A percentile compares a stretch with the other conserved stretches of the same genome.
Conservation (phyloP, 2,113 vertebrate genomes). For the Rhipidura dahli region DNA sequence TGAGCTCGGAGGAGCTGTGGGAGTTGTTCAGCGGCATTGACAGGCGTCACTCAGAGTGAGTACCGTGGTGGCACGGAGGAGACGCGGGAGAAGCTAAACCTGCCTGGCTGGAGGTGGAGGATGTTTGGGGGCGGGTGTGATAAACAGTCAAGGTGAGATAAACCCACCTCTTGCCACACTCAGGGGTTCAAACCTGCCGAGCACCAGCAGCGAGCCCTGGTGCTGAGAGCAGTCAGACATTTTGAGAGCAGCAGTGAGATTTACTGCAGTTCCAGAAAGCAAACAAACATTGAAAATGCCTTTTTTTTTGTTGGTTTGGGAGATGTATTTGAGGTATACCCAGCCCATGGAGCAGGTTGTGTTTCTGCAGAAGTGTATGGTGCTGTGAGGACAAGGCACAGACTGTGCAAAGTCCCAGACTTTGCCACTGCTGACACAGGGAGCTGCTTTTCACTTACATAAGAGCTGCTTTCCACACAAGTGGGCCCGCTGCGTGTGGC, state of each 20-base stretch:
- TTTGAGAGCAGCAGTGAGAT: neutral
- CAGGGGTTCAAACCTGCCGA: neutral
- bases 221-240: neutral
- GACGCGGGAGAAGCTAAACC: neutral
- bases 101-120: neutral
- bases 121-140: neutral
- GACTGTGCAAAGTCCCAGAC: neutral
- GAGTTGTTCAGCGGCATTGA: slow-evolving; percentile 92
- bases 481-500: neutral
- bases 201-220: neutral
- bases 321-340: neutral
- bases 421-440: slow-evolving; percentile 10
- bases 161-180: neutral
- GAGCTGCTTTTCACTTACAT: neutral
- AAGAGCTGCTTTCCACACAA: neutral
- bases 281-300: neutral
- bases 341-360: neutral
- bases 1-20: slow-evolving; percentile 87
- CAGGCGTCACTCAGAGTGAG: slow-evolving; percentile 86
- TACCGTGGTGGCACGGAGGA: neutral
- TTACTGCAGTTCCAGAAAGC: neutral
- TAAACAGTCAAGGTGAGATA: slow-evolving; percentile 25
- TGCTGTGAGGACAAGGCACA: neutral
- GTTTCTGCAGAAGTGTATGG: neutral
- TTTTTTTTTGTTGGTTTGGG: neutral